Conservation (phyloP, 2,113 vertebrate genomes). For the Clarias magur region DNA sequence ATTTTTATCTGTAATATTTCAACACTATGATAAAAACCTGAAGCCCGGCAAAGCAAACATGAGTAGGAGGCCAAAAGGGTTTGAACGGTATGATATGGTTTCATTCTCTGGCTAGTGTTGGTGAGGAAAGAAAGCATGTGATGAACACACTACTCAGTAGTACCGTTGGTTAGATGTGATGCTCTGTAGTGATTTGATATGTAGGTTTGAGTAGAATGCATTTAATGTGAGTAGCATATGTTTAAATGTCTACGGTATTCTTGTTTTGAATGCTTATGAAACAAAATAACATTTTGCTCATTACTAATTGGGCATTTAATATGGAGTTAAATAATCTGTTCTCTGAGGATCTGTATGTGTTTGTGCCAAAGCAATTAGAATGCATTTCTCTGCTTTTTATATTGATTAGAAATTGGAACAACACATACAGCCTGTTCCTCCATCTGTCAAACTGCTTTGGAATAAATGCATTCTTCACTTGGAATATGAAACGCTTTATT, state of each 20-base stretch:
- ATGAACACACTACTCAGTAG: not conserved
- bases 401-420: constrained; percentile 6
- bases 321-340: not conserved
- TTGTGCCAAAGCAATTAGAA: constrained; percentile 12
- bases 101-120: not conserved
- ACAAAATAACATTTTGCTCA: not conserved
- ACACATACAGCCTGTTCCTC: constrained; percentile 3
- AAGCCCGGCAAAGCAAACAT: constrained; percentile 14
- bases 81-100: constrained; percentile 5
- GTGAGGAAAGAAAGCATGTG: not conserved
- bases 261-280: not conserved
- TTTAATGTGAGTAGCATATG: not conserved
- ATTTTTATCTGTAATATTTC: constrained; percentile 43
- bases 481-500: not conserved
- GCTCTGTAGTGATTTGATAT: not conserved
- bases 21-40: constrained; percentile 10
- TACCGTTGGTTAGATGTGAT: not conserved
- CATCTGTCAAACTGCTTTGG: not conserved
- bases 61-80: not conserved
- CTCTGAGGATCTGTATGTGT: constrained; percentile 2
- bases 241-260: not conserved
- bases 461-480: not conserved
- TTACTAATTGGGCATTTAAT: constrained; percentile 27
- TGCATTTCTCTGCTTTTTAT: not conserved
- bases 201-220: not conserved